Percentiles rank a stretch among this genome's conserved stretches.
Conservation (phyloP, 2,888 invertebrate genomes). For the Augiades crinisus region DNA sequence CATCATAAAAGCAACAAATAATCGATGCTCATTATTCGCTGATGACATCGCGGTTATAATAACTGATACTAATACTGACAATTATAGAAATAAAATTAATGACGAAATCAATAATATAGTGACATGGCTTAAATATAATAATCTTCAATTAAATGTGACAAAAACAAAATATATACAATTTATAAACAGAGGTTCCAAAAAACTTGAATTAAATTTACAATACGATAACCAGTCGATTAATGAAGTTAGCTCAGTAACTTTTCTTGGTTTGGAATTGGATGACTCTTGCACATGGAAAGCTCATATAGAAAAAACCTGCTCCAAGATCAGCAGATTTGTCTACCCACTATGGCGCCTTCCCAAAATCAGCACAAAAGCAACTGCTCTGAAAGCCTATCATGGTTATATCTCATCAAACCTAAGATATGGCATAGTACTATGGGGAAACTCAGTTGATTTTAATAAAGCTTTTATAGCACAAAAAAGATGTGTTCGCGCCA, state of each 20-base stretch:
- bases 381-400: not conserved
- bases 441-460: not conserved
- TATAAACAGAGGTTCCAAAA: not conserved
- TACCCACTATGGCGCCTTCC: not conserved
- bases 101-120: not conserved
- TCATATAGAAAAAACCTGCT: not conserved
- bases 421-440: not conserved
- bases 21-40: not conserved
- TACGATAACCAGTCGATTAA: not conserved
- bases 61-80: not conserved
- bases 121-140: not conserved
- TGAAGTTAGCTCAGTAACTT: not conserved
- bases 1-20: not conserved
- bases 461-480: slow-evolving; percentile 4
- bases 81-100: not conserved
- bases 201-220: not conserved
- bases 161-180: not conserved
- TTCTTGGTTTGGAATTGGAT: slow-evolving; percentile 2
- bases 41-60: not conserved
- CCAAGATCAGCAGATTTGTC: not conserved
- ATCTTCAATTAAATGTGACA: not conserved
- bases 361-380: not conserved
- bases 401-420: slow-evolving; percentile 1
- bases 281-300: not conserved
- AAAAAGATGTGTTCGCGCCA: not conserved